Conservation (phyloP, 2,797 vertebrate species). For the Smutsia gigantea region DNA sequence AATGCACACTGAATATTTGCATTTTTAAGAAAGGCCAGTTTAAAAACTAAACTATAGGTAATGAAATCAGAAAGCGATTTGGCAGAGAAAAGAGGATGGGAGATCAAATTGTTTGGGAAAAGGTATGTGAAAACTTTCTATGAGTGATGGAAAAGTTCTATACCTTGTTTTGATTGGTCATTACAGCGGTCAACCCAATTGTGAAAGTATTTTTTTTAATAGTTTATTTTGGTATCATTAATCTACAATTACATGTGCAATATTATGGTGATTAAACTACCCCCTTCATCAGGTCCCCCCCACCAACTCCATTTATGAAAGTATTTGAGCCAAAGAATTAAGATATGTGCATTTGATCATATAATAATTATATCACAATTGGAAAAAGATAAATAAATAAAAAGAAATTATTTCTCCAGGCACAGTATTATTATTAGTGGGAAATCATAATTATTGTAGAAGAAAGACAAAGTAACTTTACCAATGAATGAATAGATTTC, state of each 20-base stretch:
- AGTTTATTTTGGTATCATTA: no score
- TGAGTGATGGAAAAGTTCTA: neutral
- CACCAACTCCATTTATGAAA: neutral
- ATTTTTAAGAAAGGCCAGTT: neutral
- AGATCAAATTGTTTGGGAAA: neutral
- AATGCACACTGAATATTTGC: neutral
- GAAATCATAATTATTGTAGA: neutral
- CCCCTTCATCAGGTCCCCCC: no score
- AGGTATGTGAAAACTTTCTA: neutral
- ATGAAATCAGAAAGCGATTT: neutral
- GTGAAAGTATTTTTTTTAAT: neutral
- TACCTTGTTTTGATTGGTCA: neutral
- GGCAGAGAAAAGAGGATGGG: neutral
- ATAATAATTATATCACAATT: neutral
- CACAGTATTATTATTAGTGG: neutral
- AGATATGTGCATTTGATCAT: neutral
- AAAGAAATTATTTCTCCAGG: neutral
- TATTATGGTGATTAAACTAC: no score
- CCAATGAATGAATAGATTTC: neutral
- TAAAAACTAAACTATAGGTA: neutral
- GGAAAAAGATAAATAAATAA: neutral
- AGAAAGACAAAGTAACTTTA: neutral
- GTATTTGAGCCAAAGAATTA: neutral
- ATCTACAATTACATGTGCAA: no score
- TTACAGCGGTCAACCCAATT: neutral